These are phyloP conservation scores for Nudaria mundana DNA, from an alignment of 2,888 invertebrate species.

Conservation along the genomic window DNA sequence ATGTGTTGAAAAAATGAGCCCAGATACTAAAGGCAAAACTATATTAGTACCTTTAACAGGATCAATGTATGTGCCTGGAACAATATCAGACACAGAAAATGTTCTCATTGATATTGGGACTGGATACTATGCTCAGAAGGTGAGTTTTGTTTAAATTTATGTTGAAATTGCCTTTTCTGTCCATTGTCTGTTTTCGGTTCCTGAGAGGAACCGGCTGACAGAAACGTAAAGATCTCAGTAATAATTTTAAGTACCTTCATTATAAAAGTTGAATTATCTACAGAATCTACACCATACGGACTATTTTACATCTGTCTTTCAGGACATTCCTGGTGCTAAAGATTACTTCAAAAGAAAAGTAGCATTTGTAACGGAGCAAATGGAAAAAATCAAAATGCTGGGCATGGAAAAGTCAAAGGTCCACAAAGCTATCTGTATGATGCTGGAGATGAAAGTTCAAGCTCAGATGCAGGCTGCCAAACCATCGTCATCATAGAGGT, in stretches of 20 bases:
- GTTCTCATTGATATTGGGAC: slow-evolving; percentile 98
- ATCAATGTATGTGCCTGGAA: slow-evolving; percentile 98
- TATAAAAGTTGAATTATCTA: no score
- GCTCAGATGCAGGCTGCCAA: slow-evolving; percentile 69
- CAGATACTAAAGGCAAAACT: slow-evolving; percentile 88
- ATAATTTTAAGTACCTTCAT: no score
- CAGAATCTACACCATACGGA: no score
- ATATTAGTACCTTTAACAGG: slow-evolving; percentile 97
- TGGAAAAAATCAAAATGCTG: slow-evolving; percentile 93
- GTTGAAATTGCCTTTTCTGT: no score
- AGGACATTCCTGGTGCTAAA: slow-evolving; percentile 90
- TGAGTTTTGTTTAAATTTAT: slow-evolving; percentile 59
- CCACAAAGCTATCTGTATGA: slow-evolving; percentile 88
- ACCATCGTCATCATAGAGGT: slow-evolving; percentile 56
- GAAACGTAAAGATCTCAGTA: no score
- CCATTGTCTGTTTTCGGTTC: no score
- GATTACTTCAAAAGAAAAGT: slow-evolving; percentile 96
- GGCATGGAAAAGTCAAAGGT: slow-evolving; percentile 92
- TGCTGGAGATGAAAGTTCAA: slow-evolving; percentile 88
- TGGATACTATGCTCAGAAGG: slow-evolving; percentile 97
- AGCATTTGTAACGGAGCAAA: slow-evolving; percentile 95
- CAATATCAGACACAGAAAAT: slow-evolving; percentile 90
- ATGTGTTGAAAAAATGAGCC: slow-evolving; percentile 89
- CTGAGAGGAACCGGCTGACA: no score
- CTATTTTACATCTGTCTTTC: no score